Base-by-base conservation (phyloP, 2,797 vertebrate species). In the Halcyon badia region DNA sequence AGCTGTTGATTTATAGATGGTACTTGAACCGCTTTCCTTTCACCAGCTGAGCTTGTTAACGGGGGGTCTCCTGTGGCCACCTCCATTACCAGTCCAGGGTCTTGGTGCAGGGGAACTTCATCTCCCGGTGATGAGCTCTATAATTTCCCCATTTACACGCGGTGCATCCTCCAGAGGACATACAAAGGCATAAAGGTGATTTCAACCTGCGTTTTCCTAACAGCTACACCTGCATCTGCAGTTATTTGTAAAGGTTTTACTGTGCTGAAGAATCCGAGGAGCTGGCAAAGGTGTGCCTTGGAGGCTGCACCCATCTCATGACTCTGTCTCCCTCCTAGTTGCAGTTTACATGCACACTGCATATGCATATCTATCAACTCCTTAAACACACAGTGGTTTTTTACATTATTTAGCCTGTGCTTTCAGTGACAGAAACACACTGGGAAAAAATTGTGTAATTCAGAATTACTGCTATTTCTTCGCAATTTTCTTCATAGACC, bases 361-460 rank as follows among this genome's bases (percentile, higher is more conserved):
- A 13, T 20, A 25, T 4, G 4, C 11, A 1, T 5, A 16, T 6
- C 14, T 49, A 0, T 33, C 25, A 42, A 5, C 35, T 56, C 39
- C 49, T 57, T 30, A 54, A 83, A 87, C 56, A 31, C 42, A 21
- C 64, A 17, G n/a, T 2, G 3, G 16, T 82, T 84, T 15, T 65
- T 89, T 54, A 46, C 13, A 0, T 80, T 35, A 37, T 42, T 69
- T 83, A 71, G 22, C 26, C 30, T 49, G 8, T 54, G 42, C 12
- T 5, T 73, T 86, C 60, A 51, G n/a, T 26, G 68, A 30, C 61
- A 33, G 19, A 26, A 62, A 21, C 31, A 21, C 46, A 18, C 6
- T 21, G 28, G 26, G 6, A 17, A 10, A 24, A 72, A 46, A 19
- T 6, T 1, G 1, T 24, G 10, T 9, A 48, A 64, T 39, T 80